A percentile compares a stretch with the other conserved stretches of the same genome.
These are phyloP conservation scores for Melanerpes aurifrons DNA, from an alignment of 2,113 vertebrate genomes.

Conservation along the genomic window DNA sequence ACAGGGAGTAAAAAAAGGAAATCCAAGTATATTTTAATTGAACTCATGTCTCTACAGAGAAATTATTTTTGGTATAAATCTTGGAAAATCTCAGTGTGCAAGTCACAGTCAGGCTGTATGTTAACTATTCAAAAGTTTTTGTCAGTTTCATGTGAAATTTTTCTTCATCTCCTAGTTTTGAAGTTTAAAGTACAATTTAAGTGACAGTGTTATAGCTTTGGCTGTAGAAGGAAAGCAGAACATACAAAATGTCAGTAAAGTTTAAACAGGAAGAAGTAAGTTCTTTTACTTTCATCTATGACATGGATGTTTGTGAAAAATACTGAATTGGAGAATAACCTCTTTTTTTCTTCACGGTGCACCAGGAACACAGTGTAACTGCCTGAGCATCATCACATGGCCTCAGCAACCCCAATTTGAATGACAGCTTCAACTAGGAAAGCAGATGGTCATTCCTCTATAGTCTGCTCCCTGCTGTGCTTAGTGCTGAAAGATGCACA, in stretches of 20 bases:
- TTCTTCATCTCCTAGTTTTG: neutral
- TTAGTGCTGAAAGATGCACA: neutral
- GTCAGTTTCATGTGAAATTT: neutral
- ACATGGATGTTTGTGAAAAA: neutral
- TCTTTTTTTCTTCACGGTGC: neutral
- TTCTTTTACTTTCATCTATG: neutral
- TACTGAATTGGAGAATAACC: neutral
- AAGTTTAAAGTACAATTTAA: neutral
- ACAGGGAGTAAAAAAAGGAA: neutral
- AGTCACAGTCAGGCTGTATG: neutral
- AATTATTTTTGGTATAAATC: constrained; percentile 4
- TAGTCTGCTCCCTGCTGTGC: neutral
- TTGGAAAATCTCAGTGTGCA: constrained; percentile 11
- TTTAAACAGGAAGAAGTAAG: neutral
- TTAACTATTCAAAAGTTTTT: neutral
- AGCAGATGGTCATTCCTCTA: constrained; percentile 14
- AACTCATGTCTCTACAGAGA: neutral
- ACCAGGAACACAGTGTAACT: neutral
- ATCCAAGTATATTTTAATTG: constrained; percentile 7
- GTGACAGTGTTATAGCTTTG: neutral
- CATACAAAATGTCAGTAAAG: neutral
- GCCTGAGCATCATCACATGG: neutral
- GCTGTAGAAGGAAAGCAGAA: neutral
- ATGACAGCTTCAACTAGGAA: constrained; percentile 17
- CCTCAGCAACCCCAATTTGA: neutral